Base-by-base conservation (phyloP, 1,140 invertebrate species). In the Cydia fagiglandana region DNA sequence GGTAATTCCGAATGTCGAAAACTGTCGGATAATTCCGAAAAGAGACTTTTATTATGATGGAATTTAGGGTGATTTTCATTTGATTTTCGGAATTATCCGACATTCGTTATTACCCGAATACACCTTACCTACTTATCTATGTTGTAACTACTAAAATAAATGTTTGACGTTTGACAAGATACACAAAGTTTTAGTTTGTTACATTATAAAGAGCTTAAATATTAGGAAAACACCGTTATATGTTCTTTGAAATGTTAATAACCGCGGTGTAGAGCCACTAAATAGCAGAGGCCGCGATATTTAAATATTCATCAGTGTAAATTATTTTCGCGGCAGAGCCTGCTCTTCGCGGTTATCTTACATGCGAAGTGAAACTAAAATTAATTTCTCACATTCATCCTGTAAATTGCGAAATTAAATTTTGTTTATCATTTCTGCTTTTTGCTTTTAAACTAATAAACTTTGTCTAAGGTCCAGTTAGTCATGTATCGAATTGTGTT, bases 271-370 rank as follows among this genome's bases (percentile, higher is more conserved):
- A 61, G 5, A 24, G 20, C 17, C 20, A 24, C 56, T 61, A 24
- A 61, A 61, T 24, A 61, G 56, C 56, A 12, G 10, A 61, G 20
- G 56, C 56, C 9, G 56, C 20, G 56, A 61, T 61, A 61, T 61
- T 61, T 61, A 61, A 61, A 61, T 61, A 61, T 61, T 61, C 56
- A 61, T 61, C 56, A 20, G 17, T 61, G 56, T 61, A 61, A 61
- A 61, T 61, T 61, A 61, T 61, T 61, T 61, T 61, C 56, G 20
- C 20, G 56, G 56, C 56, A 61, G 56, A 2, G 56, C 13, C 45
- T 56, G 20, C 17, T 61, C 15, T 56, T 56, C n/a, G 56, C 17
- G 56, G 56, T 61, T 61, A 24, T 61, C 17, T 61, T 61, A 24
- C 20, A 56, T 17, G 56, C 10, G 20, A 61, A 24, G 9, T 61